Percentiles rank a stretch among this genome's conserved stretches.
Evolutionary conservation across 2,113 vertebrate species (phyloP).

Genomic region (Petaurus breviceps): DNA sequence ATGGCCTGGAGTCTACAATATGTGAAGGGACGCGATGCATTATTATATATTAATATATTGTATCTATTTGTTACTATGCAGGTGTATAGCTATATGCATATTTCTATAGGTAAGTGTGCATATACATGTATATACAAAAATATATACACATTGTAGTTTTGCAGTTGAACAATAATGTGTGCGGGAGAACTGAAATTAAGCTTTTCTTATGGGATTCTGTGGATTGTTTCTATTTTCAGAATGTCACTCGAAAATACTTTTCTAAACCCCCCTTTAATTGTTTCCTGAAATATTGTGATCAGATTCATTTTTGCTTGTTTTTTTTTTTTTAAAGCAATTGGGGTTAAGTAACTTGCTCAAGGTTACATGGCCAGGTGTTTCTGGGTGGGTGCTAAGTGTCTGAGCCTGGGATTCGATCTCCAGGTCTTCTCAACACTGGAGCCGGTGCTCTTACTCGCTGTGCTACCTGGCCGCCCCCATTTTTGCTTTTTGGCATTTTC

Average conservation of each 20-base stretch:
- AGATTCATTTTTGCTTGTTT: neutral
- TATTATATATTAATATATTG: no score
- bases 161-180: neutral
- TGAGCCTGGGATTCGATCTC: no score
- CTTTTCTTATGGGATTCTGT: neutral
- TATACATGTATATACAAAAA: neutral
- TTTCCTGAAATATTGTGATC: neutral
- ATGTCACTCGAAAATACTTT: neutral
- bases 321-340: no score
- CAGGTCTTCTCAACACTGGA: no score
- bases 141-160: neutral
- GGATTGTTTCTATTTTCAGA: neutral
- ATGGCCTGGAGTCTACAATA: no score
- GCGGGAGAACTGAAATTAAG: neutral
- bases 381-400: no score
- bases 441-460: no score
- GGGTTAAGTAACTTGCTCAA: no score
- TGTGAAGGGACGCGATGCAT: no score
- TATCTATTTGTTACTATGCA: neutral
- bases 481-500: neutral
- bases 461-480: no score
- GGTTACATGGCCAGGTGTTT: no score
- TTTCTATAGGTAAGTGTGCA: neutral
- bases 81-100: neutral
- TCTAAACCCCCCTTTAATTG: neutral